Percentiles rank a stretch among this genome's conserved stretches.
phyloP scores from a whole-genome alignment of 2,797 vertebrate species.

The Scolopax bukidnonensis region DNA sequence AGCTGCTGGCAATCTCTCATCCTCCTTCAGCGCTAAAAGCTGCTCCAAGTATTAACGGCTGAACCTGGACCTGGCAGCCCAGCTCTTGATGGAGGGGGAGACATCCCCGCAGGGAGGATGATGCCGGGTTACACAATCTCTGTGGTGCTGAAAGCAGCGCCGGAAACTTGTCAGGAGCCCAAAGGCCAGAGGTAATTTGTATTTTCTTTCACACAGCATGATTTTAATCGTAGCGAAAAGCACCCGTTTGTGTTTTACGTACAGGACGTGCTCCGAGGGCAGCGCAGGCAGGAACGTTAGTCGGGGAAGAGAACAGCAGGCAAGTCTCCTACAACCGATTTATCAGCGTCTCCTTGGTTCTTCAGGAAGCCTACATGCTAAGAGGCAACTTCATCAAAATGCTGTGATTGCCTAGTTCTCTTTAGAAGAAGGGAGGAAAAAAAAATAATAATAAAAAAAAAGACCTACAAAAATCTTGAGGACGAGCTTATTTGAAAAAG shows the following conservation, averaged over 20 bases:
- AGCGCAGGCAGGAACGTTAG: background rate
- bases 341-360: background rate
- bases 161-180: conserved; percentile 31
- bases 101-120: background rate
- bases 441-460: too few relatives aligned
- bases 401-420: background rate
- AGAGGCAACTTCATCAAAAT: background rate
- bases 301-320: background rate
- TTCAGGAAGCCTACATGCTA: background rate
- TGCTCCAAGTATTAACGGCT: conserved; percentile 31
- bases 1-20: background rate
- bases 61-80: background rate
- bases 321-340: background rate
- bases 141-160: background rate
- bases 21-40: conserved; percentile 12
- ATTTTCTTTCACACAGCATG: conserved; percentile 40
- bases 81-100: conserved; percentile 2
- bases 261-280: background rate
- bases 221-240: conserved; percentile 30
- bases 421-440: background rate
- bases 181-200: conserved; percentile 27
- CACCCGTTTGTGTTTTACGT: background rate
- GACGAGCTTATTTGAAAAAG: background rate
- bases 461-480: background rate
- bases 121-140: background rate